Conservation (phyloP, 2,113 vertebrate species). For the Brachirus orientalis region DNA sequence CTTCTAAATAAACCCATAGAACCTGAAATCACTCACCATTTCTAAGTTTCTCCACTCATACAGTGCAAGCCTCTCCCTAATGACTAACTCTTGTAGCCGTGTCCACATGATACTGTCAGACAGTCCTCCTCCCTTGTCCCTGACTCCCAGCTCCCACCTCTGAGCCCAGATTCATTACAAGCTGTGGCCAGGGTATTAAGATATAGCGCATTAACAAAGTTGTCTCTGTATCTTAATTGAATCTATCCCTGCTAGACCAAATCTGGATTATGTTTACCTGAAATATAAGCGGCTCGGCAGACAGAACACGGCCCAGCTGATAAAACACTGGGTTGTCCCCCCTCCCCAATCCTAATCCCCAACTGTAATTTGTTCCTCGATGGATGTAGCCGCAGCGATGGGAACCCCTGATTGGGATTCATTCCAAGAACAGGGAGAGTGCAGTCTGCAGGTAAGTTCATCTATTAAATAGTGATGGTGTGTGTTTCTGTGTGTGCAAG, state of each 20-base stretch:
- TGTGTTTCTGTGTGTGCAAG: constrained; percentile 5
- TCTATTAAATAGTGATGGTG: constrained; percentile 62
- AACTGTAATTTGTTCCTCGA: constrained; percentile 82
- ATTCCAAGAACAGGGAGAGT: constrained; percentile 66
- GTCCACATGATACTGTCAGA: constrained; percentile 61
- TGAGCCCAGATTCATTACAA: constrained; percentile 85
- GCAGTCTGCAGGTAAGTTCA: constrained; percentile 77
- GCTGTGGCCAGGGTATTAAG: constrained; percentile 84
- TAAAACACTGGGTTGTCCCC: constrained; percentile 83
- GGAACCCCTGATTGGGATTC: constrained; percentile 73
- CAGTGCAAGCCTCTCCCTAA: constrained; percentile 24
- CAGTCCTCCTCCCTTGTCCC: constrained; percentile 63
- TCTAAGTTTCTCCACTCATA: background rate
- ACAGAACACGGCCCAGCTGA: constrained; percentile 79
- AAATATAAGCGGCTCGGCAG: constrained; percentile 83
- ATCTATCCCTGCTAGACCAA: constrained; percentile 82
- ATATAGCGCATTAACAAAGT: constrained; percentile 86
- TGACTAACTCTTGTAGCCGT: constrained; percentile 53
- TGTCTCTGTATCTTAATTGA: constrained; percentile 88
- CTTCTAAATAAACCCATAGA: constrained; percentile 8
- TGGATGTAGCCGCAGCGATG: constrained; percentile 73
- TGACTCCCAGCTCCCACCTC: constrained; percentile 62
- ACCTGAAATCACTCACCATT: constrained; percentile 4
- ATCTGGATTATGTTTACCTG: constrained; percentile 88
- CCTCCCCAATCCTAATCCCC: constrained; percentile 81